Evolutionary conservation across 1,140 invertebrate genomes (phyloP).

Genomic region (Solenopsis invicta): DNA sequence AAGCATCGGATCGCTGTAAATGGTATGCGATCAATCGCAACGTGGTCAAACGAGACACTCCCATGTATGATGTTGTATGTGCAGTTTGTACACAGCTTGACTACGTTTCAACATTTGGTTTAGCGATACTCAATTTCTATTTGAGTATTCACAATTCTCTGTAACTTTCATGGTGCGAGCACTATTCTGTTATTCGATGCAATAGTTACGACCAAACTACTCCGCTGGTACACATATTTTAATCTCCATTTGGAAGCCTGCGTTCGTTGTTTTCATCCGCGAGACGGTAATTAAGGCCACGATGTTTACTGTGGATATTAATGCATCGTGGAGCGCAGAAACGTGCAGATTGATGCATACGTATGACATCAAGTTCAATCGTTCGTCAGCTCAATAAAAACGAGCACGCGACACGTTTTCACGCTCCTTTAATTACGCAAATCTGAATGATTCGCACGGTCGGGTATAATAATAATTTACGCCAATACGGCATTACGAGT

Average conservation of each 20-base stretch:
- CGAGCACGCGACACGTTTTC: background rate
- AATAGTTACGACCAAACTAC: background rate
- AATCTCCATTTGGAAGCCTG: constrained; percentile 8
- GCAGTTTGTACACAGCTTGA: background rate
- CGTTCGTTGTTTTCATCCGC: constrained; percentile 23
- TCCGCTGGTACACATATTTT: background rate
- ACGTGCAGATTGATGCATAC: constrained; percentile 9
- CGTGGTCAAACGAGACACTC: no score
- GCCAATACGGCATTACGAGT: background rate
- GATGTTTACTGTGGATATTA: constrained; percentile 35
- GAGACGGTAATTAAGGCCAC: constrained; percentile 46
- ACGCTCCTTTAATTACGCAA: constrained; percentile 24
- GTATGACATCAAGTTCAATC: constrained; percentile 31
- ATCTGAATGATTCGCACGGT: background rate
- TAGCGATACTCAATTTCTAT: background rate
- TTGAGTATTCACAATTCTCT: background rate
- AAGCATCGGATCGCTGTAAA: no score
- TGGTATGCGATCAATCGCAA: no score
- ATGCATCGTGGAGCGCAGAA: background rate
- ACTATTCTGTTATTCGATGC: background rate
- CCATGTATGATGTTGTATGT: no score
- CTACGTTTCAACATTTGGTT: background rate
- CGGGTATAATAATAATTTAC: background rate
- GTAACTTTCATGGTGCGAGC: background rate
- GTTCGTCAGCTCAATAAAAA: constrained; percentile 39